A percentile compares a stretch with the other conserved stretches of the same genome.
Evolutionary conservation across 1,140 invertebrate genomes (phyloP).

Genomic region (Lordiphosa stackelbergi): DNA sequence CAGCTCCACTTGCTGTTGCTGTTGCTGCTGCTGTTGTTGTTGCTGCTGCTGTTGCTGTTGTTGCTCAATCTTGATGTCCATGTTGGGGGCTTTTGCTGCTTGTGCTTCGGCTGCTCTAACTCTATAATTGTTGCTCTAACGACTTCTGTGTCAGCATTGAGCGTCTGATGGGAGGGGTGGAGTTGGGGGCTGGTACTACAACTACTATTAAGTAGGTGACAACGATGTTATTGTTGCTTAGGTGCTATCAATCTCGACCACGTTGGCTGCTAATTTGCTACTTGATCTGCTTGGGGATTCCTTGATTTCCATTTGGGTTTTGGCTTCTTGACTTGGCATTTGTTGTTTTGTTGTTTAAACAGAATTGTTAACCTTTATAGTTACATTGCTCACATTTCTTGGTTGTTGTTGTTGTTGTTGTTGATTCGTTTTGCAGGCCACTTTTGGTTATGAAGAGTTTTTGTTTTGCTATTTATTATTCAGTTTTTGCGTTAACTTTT

Average conservation of each 20-base stretch:
- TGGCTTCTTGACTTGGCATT: constrained; percentile 17
- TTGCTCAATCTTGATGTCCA: constrained; percentile 76
- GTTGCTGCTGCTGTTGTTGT: constrained; percentile 70
- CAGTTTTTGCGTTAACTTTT: constrained; percentile 62
- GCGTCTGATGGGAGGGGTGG: constrained; percentile 9
- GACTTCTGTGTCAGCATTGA: constrained; percentile 44
- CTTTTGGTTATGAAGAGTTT: constrained; percentile 51
- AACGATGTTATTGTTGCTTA: constrained; percentile 11
- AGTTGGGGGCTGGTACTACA: constrained; percentile 44
- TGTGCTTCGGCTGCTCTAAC: constrained; percentile 25
- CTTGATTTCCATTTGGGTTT: constrained; percentile 60
- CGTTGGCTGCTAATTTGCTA: constrained; percentile 54
- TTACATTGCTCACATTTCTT: constrained; percentile 71
- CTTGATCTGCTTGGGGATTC: constrained; percentile 47
- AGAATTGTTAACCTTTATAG: constrained; percentile 43
- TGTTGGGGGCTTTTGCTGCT: constrained; percentile 32
- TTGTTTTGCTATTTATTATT: constrained; percentile 20
- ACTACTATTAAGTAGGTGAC: constrained; percentile 49
- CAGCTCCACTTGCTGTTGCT: constrained; percentile 83
- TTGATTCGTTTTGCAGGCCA: constrained; percentile 58
- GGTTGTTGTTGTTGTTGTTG: constrained; percentile 32
- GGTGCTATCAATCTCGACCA: constrained; percentile 50
- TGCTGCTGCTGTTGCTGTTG: constrained; percentile 80
- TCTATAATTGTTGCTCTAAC: constrained; percentile 51
- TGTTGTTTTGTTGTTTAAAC: constrained; percentile 31